Evolutionary conservation across 2,797 vertebrate species (phyloP), one percentile per base, ranked within the genome.

Genomic region (Phylloscopus collybita): DNA sequence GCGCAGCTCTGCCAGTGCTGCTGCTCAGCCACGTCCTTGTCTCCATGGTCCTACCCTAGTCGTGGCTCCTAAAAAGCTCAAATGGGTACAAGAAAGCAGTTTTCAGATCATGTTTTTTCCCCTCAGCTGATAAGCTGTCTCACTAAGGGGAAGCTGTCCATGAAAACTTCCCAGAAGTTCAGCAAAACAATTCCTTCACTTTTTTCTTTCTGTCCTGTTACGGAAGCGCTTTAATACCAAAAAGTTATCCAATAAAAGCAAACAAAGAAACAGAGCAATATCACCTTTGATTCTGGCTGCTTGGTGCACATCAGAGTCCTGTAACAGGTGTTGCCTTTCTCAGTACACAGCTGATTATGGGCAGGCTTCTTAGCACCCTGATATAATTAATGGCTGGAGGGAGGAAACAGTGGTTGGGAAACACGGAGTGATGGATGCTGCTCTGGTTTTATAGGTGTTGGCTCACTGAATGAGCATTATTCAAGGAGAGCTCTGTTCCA

Each of bases 371-470:
- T 22, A 86, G 45, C n/a, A 71, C 12, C 45, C 9, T 29, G 25
- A 29, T 34, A 9, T 0, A 14, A 59, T 2, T 0, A 14, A 59
- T 2, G 6, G 6, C 40, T 73, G 60, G 7, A 57, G 14, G 6
- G 7, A n/a, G 27, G 13, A 47, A 60, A 44, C 1, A 10, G 3
- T n/a, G 20, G 8, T 17, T 34, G 22, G 25, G 30, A 64, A n/a
- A 6, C 1, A 7, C 1, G 4, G 17, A 29, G 29, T 57, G 32
- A 7, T 16, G 53, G n/a, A 0, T 73, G 34, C 8, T 51, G 30
- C 5, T 56, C 9, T 45, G 27, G 10, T 66, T 91, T 80, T 45
- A 1, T 13, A 34, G 21, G 7, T 42, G 27, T 38, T 47, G 10
- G 16, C 22, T 86, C 11, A 22, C 26, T 60, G 34, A 49, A 21